Base-by-base conservation (phyloP, 2,888 invertebrate species). In the Mythimna loreyi region DNA sequence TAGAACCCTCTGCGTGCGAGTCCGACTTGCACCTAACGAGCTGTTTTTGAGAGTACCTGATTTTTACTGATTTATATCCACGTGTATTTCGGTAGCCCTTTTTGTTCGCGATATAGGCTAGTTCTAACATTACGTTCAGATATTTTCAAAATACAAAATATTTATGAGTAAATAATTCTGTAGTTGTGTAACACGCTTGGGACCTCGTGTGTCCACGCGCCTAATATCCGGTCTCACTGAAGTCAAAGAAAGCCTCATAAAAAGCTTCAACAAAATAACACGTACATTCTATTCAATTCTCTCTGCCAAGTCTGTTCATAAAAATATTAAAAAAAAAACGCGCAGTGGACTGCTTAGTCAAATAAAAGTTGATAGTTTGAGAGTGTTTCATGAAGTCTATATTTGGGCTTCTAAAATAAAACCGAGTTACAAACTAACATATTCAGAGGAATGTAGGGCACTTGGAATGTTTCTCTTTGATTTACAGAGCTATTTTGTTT, bases 381-480 rank as follows among this genome's bases (percentile, higher is more conserved):
- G 49, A 19, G 16, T 45, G 49, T 59, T 78, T 56, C 56, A n/a
- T 49, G 43, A 23, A 60, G 67, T 67, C 33, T 61, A 30, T 60
- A 64, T 78, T 74, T 61, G 61, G 64, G 40, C 9, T 50, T 45
- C 52, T 62, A 49, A 57, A 67, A 67, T 40, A 59, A 45, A 67
- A 50, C 63, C 33, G 36, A 58, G 61, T 63, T 64, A 67, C 57
- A 47, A 57, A 74, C 49, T 63, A 67, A 60, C 36, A 57, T 57
- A 78, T 67, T 65, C 56, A 72, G 55, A 43, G 55, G 56, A 53
- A 62, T 43, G 36, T 53, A 30, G 49, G 47, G 23, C 64, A 60
- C 47, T 75, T 61, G 43, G 49, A 68, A 55, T 59, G 53, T 30
- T 78, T 66, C 57, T 61, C 74, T 65, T 75, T 78, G 73, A 72